phyloP scores from a whole-genome alignment of 53 echinoderm and acorn worm species.

The Crossaster papposus region DNA sequence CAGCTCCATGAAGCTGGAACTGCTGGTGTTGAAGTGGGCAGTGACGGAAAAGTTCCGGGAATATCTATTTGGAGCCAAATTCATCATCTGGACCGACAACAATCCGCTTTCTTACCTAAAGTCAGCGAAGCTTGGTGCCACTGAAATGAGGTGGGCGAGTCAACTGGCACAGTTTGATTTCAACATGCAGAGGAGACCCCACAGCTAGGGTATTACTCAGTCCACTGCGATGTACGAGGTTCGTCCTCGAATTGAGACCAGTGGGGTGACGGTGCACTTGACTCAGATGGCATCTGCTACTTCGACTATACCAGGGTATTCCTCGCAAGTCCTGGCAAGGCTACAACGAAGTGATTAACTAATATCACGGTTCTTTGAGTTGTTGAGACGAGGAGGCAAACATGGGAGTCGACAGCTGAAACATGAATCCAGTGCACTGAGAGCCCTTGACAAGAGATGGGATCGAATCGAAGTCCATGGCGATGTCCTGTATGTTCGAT shows the following conservation, averaged over 20 bases:
- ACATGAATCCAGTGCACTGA: constrained; percentile 11
- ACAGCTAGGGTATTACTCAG: neutral
- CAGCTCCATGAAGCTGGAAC: too few species aligned
- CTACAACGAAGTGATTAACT: constrained; percentile 2
- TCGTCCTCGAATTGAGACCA: neutral
- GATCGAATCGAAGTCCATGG: constrained; percentile 3
- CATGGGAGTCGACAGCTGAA: neutral
- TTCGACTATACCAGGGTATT: constrained; percentile 10
- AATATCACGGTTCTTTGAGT: constrained; percentile 1
- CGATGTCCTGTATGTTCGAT: neutral
- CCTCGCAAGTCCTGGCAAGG: neutral
- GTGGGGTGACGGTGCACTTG: neutral
- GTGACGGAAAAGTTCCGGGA: too few species aligned
- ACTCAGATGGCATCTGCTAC: neutral
- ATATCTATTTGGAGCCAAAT: too few species aligned
- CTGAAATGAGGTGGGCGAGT: too few species aligned
- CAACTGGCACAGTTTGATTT: too few species aligned
- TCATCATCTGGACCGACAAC: too few species aligned
- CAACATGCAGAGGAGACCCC: constrained; percentile 1
- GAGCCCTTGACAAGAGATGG: constrained; percentile 29
- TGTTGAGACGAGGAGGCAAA: constrained; percentile 18
- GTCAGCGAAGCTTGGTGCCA: too few species aligned
- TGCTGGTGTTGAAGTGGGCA: too few species aligned
- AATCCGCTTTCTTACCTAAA: too few species aligned
- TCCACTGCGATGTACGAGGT: constrained; percentile 3